Evolutionary conservation across 2,113 vertebrate species (phyloP), one percentile per base, ranked within the genome.

Genomic region (Chrysochloris asiatica): DNA sequence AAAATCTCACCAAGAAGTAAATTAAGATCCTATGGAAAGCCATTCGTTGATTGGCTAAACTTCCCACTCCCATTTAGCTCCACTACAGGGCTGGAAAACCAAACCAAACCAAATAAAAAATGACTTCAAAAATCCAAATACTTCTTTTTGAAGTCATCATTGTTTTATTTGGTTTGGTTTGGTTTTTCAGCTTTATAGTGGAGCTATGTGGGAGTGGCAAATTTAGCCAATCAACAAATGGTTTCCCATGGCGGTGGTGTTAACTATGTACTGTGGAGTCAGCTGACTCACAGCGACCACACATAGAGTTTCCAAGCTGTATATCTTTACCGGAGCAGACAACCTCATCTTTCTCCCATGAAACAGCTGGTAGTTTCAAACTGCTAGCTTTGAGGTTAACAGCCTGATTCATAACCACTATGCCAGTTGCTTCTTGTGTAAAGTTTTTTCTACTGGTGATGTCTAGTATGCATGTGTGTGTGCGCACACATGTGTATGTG

Each of bases 141-240:
- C n/a, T 50, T 61, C 28, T 26, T 54, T 76, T 59, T 56, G 3
- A 80, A 77, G 36, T 82, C 61, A 90, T 45, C 4, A 10, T 45
- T 78, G 10, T 50, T 56, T 77, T 13, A 4, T 81, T 61, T 76
- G 61, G 10, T 50, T 56, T 77, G 10, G 5, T 81, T 61, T 76
- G 61, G 24, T 38, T 50, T 77, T 22, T 8, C 14, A 79, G 52
- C 50, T 52, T 48, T 83, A 24, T 14, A 36, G 8, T 65, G 48
- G 41, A 92, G n/a, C 41, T 77, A 76, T 83, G 21, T 59, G 54
- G 93, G 89, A 83, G 76, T 67, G 14, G 65, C 22, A 86, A 72
- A 7, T 86, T 83, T 38, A 48, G 14, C 26, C 45, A 83, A 76
- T 6, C 17, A 88, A 48, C 26, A 50, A 48, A 24, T 33, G 33